Base-by-base conservation (phyloP, 2,797 vertebrate genomes). In the Telmatherina bonti region DNA sequence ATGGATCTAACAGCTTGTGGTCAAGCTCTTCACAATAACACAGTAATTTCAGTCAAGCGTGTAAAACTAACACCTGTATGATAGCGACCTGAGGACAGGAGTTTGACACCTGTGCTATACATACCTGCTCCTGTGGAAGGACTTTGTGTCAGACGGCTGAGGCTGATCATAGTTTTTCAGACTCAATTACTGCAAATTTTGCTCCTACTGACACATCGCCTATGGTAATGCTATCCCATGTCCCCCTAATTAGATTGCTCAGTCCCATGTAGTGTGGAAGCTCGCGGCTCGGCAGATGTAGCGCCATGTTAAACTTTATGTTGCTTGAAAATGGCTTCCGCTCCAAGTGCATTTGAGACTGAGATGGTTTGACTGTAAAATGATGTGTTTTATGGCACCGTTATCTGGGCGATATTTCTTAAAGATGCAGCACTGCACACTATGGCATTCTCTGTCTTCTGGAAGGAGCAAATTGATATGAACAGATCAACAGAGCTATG, bases 281-380 rank as follows among this genome's bases (percentile, higher is more conserved):
- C 96, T 95, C 93, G 95, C 92, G 93, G 95, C 94, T 95, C 94
- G 94, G 96, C 96, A 97, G 96, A 97, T 96, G 96, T 96, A 96
- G 94, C 86, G 94, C 94, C 93, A 94, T 97, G 97, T 98, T 97
- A 97, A 98, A 97, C 95, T 97, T 98, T 97, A 98, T 97, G 97
- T 96, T 93, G 95, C 95, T 96, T 96, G 96, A 96, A 98, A 98
- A 96, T 95, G 95, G 94, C 94, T 96, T 96, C 95, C 92, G 94
- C 96, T 96, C 95, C 94, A 94, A 95, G 95, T 96, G 95, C 95
- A 93, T 97, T 96, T 83, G 88, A 95, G 94, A 94, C 95, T 91
- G 94, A 95, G 95, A 91, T 95, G 91, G 94, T 95, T 96, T 95
- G 94, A 95, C 96, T 96, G 96, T 96, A 97, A 97, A 98, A 96